Base-by-base conservation (phyloP, 2,113 vertebrate species). In the Calyptomena viridis region DNA sequence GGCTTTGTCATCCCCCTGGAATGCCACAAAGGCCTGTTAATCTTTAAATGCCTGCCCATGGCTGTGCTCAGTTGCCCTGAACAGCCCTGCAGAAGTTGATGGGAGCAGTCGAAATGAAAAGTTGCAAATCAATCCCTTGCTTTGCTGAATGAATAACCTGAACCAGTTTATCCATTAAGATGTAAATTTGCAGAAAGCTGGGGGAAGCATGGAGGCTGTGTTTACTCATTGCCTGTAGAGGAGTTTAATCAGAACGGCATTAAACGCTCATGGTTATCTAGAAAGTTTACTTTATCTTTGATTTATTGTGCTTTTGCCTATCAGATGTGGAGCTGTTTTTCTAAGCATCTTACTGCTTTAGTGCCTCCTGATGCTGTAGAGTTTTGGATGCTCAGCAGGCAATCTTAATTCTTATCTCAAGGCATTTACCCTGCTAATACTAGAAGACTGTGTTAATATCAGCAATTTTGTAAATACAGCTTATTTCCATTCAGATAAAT, bases 141-240 rank as follows among this genome's bases (percentile, higher is more conserved):
- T 81, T 87, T 97, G 86, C 93, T 84, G 82, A 96, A 92, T 95
- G 55, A 96, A 84, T 96, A 96, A 96, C 89, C 85, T 60, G 90
- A n/a, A 66, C 66, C 49, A 52, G 87, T 81, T 91, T 62, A 46
- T 33, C 80, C 91, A 76, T 97, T 96, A 97, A 91, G 89, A 94
- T 94, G 82, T 80, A 95, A 97, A 96, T 96, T 75, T 84, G 63
- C 62, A 68, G 84, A 77, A 76, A 75, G 63, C 39, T 12, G 37
- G 85, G 71, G 87, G 86, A 97, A 88, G 92, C 82, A 69, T 75
- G 89, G 88, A 90, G 78, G 39, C 71, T 89, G 30, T 76, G 72
- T 55, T 93, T 90, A 69, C 68, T 93, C 60, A n/a, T 81, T 87
- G 86, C 42, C 90, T 25, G n/a, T 33, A 72, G 92, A 89, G 75